Evolutionary conservation across 2,113 vertebrate genomes (phyloP).

Genomic region (Rhinichthys klamathensis): DNA sequence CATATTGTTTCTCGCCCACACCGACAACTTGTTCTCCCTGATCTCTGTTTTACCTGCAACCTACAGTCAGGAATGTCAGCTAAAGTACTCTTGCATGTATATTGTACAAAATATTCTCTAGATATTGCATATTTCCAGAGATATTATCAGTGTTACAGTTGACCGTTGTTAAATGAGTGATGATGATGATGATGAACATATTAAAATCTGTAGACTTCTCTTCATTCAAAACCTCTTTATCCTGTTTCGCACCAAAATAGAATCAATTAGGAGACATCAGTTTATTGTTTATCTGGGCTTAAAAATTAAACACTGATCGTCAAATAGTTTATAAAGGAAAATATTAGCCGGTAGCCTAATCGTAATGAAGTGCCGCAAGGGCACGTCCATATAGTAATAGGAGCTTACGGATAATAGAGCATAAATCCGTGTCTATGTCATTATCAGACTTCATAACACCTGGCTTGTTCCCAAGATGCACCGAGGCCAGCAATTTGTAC

Average conservation of each 20-base stretch:
- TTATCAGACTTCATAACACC: constrained; percentile 19
- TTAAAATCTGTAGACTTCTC: constrained; percentile 80
- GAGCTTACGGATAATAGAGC: constrained; percentile 17
- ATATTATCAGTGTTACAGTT: constrained; percentile 87
- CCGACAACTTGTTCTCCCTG: constrained; percentile 57
- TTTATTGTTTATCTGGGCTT: constrained; percentile 44
- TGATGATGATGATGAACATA: constrained; percentile 76
- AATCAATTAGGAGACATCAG: constrained; percentile 22
- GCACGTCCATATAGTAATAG: constrained; percentile 16
- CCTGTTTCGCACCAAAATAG: constrained; percentile 79
- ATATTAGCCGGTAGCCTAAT: neutral
- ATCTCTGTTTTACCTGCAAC: constrained; percentile 74
- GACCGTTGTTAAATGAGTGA: constrained; percentile 86
- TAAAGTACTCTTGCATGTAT: constrained; percentile 82
- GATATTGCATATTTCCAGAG: constrained; percentile 85
- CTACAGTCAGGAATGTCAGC: constrained; percentile 73
- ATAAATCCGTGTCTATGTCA: constrained; percentile 15
- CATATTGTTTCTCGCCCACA: constrained; percentile 58
- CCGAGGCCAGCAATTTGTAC: constrained; percentile 32
- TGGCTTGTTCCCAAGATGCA: constrained; percentile 19
- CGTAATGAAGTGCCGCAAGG: neutral
- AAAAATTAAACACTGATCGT: constrained; percentile 38
- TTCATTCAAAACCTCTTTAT: constrained; percentile 73
- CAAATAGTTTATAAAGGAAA: constrained; percentile 22
- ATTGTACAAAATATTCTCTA: constrained; percentile 80